Percentiles rank a stretch among this genome's conserved stretches.
phyloP scores from a whole-genome alignment of 2,888 invertebrate species.

The Miltochrista miniata region DNA sequence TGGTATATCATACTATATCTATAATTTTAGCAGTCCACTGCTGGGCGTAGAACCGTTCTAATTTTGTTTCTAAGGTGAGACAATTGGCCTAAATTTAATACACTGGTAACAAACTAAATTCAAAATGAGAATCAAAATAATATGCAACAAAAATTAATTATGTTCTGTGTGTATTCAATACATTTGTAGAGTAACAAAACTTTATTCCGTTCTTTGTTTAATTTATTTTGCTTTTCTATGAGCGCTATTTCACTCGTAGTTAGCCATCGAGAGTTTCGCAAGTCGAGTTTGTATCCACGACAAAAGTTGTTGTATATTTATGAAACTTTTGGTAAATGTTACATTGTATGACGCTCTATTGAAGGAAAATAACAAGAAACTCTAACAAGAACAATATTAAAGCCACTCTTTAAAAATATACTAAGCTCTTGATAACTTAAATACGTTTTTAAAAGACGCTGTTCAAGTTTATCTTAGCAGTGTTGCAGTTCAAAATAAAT shows the following conservation, averaged over 20 bases:
- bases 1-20: no score
- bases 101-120: no score
- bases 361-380: constrained; percentile 12
- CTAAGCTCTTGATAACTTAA: constrained; percentile 16
- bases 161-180: neutral
- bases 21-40: no score
- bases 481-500: constrained; percentile 15
- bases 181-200: no score
- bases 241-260: neutral
- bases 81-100: no score
- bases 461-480: constrained; percentile 35
- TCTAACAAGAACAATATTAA: constrained; percentile 9
- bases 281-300: constrained; percentile 16
- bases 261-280: neutral
- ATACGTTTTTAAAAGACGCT: constrained; percentile 33
- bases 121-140: no score
- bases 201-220: neutral
- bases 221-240: neutral
- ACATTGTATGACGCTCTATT: constrained; percentile 5
- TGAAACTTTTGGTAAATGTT: constrained; percentile 10
- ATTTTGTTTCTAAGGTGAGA: no score
- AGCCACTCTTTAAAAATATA: constrained; percentile 21
- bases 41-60: no score
- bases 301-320: constrained; percentile 9
- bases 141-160: no score